Base-by-base conservation (phyloP, 2,113 vertebrate species). In the human region DNA sequence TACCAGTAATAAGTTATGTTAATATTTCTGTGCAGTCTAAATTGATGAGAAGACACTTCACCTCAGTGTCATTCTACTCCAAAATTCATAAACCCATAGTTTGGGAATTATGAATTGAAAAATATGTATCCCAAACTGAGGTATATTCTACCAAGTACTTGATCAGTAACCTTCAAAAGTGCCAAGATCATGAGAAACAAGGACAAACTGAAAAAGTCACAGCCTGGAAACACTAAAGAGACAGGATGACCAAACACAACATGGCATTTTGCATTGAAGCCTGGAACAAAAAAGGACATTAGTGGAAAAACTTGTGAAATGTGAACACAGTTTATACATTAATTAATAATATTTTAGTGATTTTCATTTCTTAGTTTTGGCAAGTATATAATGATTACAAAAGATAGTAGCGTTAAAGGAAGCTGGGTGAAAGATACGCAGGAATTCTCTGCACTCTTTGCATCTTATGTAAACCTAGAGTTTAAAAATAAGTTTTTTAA, bases 341-440 rank as follows among this genome's bases (percentile, higher is more conserved):
- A 81, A 8, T 35, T 40, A 61, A 30, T 27, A 79, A 2, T n/a
- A 61, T 64, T 86, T 2, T 80, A 43, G 6, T 10, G 22, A 64
- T 32, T 13, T 78, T 38, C 43, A 38, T 86, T 94, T 94, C n/a
- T 87, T 81, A 92, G 27, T 94, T 97, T 93, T 85, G 30, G 82
- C 66, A 73, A 80, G 14, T 23, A 88, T n/a, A 23, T 20, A 88
- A 27, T 25, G 6, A 6, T 83, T 82, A 10, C 17, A 27, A 5
- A 82, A 30, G 20, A 52, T 76, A 17, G 27, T 83, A 91, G 18
- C 18, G 72, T 68, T 75, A 25, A 32, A 12, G 5, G 40, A 59
- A 78, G 0, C 17, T 61, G 3, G 2, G 23, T 64, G 18, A 81
- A 59, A 30, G 16, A n/a, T 11, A 72, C 40, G 45, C 5, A 43